Conservation (phyloP, 2,888 invertebrate genomes). For the Zaprionus bogoriensis region DNA sequence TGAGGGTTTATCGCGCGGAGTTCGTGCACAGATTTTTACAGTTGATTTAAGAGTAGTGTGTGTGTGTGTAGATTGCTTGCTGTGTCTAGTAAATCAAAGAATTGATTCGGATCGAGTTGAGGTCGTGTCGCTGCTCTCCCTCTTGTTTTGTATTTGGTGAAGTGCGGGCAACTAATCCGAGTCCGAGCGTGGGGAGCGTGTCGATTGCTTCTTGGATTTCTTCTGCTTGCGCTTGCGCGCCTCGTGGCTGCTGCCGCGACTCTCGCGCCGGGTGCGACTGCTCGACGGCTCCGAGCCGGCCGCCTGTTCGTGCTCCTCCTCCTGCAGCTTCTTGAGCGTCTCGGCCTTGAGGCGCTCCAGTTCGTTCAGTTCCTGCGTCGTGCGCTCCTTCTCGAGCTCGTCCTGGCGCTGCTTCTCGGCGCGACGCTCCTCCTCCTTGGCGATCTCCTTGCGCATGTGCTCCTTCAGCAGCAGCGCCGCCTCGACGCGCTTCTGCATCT, state of each 20-base stretch:
- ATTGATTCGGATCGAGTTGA: constrained; percentile 19
- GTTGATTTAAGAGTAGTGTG: constrained; percentile 19
- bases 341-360: constrained; percentile 82
- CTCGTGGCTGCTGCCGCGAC: constrained; percentile 49
- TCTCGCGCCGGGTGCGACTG: constrained; percentile 39
- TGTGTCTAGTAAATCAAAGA: constrained; percentile 20
- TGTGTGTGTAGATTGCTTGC: constrained; percentile 31
- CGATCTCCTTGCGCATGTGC: constrained; percentile 85
- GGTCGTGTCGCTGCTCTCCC: not conserved
- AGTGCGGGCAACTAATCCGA: constrained; percentile 64
- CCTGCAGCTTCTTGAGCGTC: constrained; percentile 80
- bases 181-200: constrained; percentile 75
- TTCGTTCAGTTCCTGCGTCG: constrained; percentile 80
- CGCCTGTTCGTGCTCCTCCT: constrained; percentile 68
- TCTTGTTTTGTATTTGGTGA: not conserved
- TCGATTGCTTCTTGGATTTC: constrained; percentile 79
- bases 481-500: constrained; percentile 83
- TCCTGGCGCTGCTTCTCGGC: constrained; percentile 83
- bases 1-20: constrained; percentile 17
- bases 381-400: constrained; percentile 80
- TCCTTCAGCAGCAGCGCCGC: constrained; percentile 85
- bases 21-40: constrained; percentile 48
- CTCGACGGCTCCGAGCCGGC: constrained; percentile 6
- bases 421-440: constrained; percentile 85
- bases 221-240: constrained; percentile 80